Evolutionary conservation across 2,113 vertebrate genomes (phyloP).

Genomic region (Athene noctua): DNA sequence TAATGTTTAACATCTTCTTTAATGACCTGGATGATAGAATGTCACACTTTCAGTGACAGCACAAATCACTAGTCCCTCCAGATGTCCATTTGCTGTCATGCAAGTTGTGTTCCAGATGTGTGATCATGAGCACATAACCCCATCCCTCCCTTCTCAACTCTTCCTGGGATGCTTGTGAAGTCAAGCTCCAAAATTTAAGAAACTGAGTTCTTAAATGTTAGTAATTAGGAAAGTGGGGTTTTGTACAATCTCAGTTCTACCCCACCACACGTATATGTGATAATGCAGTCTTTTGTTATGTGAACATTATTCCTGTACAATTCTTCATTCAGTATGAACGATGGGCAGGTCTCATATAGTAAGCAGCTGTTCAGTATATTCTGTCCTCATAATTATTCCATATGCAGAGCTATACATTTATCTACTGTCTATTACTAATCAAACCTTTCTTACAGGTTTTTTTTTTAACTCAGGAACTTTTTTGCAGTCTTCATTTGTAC

Average conservation of each 20-base stretch:
- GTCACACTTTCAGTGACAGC: neutral
- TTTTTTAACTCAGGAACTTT: neutral
- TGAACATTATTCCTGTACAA: neutral
- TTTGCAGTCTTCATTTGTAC: neutral
- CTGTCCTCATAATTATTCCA: neutral
- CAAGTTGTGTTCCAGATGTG: neutral
- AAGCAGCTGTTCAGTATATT: neutral
- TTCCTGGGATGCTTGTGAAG: neutral
- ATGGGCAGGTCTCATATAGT: neutral
- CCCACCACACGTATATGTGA: neutral
- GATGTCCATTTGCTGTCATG: neutral
- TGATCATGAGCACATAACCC: neutral
- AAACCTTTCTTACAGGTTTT: neutral
- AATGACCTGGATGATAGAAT: neutral
- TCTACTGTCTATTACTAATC: neutral
- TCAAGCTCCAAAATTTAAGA: neutral
- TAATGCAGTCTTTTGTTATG: rapidly evolving
- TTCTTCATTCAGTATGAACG: neutral
- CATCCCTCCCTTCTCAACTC: neutral
- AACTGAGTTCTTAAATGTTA: neutral
- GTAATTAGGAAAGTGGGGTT: rapidly evolving
- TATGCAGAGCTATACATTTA: neutral
- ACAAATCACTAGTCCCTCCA: neutral
- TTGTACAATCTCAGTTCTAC: neutral
- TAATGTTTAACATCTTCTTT: neutral